Conservation (phyloP, 35 echinoderm and acorn worm genomes). For the Chiridota heheva region DNA sequence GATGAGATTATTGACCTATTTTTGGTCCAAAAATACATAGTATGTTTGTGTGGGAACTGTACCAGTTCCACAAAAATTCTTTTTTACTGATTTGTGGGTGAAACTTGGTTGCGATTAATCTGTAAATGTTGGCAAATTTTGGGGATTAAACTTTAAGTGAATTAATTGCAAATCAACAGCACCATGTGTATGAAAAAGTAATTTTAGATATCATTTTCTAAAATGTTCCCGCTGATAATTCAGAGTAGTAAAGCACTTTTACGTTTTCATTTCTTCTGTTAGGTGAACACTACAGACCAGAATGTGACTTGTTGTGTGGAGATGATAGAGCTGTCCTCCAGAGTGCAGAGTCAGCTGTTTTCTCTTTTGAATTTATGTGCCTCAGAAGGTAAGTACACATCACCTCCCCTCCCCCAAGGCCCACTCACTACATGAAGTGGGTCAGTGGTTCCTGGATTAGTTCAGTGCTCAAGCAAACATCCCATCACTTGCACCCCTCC, state of each 20-base stretch:
- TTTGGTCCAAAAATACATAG: too few relatives aligned
- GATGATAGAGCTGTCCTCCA: constrained; percentile 81
- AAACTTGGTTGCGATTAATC: too few relatives aligned
- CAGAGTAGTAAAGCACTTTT: neutral
- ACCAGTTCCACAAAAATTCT: neutral
- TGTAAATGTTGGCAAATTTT: neutral
- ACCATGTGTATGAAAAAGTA: neutral
- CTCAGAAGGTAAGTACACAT: constrained; percentile 69
- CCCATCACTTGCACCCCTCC: neutral
- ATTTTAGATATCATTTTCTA: neutral
- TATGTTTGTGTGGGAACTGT: too few relatives aligned
- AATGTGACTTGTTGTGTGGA: constrained; percentile 82
- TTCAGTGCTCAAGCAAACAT: neutral
- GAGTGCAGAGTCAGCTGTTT: constrained; percentile 86
- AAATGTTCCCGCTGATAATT: neutral
- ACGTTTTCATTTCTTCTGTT: constrained; percentile 9
- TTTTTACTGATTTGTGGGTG: too few relatives aligned
- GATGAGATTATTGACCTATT: too few relatives aligned
- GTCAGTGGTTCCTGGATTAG: neutral
- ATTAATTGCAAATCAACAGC: neutral
- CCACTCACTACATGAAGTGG: neutral
- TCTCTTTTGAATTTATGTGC: constrained; percentile 76
- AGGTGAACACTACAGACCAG: constrained; percentile 91
- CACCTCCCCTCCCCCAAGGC: neutral
- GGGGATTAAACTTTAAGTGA: too few relatives aligned